phyloP scores from a whole-genome alignment of 2,888 invertebrate genomes.

The Drosophila paucipuncta region DNA sequence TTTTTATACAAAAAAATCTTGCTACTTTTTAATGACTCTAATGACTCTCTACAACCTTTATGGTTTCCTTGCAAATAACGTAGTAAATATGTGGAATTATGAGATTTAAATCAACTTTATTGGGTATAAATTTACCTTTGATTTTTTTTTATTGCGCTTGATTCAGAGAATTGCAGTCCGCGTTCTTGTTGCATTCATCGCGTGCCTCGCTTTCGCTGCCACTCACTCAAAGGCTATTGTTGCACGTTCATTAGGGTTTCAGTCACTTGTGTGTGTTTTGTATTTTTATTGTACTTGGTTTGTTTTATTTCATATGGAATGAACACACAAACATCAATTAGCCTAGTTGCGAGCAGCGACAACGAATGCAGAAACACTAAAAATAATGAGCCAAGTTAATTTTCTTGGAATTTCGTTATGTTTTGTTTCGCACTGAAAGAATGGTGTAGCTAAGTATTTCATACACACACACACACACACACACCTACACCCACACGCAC shows the following conservation, averaged over 20 bases:
- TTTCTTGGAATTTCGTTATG: conserved; percentile 60
- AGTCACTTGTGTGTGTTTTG: conserved; percentile 19
- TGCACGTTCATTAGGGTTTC: conserved; percentile 39
- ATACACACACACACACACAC: conserved; percentile 10
- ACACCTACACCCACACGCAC: neutral
- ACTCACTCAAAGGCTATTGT: conserved; percentile 29
- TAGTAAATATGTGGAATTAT: neutral
- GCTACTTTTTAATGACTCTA: too few species aligned
- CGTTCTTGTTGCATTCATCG: conserved; percentile 54
- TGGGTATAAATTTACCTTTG: conserved; percentile 36
- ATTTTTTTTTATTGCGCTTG: conserved; percentile 2
- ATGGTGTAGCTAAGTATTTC: conserved; percentile 47
- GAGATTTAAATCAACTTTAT: neutral
- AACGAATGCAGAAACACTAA: conserved; percentile 29
- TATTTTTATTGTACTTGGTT: conserved; percentile 42
- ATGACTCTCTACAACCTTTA: neutral
- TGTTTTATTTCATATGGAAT: conserved; percentile 42
- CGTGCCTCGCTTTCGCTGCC: conserved; percentile 33
- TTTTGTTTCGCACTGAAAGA: conserved; percentile 24
- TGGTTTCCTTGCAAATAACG: neutral
- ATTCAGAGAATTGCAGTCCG: conserved; percentile 13
- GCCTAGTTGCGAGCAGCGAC: conserved; percentile 56
- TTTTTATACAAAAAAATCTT: neutral
- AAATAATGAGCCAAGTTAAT: conserved; percentile 63
- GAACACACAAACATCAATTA: conserved; percentile 69